Conservation (phyloP, 2,797 vertebrate species). For the Lateolabrax maculatus region DNA sequence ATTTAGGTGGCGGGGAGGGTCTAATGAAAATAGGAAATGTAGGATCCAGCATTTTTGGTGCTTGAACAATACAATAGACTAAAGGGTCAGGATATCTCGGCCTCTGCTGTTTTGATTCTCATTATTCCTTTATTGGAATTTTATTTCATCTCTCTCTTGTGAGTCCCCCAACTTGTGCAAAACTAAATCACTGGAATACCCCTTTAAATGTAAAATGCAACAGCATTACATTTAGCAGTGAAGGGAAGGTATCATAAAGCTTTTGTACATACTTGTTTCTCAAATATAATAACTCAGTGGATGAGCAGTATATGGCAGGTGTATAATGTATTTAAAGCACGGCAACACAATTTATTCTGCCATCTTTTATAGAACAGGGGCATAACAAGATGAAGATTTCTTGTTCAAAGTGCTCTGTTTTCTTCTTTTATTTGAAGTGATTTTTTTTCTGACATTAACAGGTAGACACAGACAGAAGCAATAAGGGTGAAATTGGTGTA, state of each 20-base stretch:
- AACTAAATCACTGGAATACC: background rate
- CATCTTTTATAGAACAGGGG: background rate
- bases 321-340: background rate
- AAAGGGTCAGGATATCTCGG: background rate
- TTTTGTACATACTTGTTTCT: background rate
- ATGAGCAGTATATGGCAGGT: background rate
- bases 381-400: constrained; percentile 4
- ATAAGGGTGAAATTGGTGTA: background rate
- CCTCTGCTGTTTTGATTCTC: background rate
- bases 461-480: constrained; percentile 2
- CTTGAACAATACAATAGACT: background rate
- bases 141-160: background rate
- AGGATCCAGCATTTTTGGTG: background rate
- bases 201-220: background rate
- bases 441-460: background rate
- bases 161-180: background rate
- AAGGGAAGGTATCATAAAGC: background rate
- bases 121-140: background rate
- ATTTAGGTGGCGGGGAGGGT: background rate
- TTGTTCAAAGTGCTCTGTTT: background rate
- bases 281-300: background rate
- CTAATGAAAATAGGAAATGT: background rate
- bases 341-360: background rate
- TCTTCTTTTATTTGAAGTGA: background rate
- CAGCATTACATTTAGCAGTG: background rate